Percentiles rank a stretch among this genome's conserved stretches.
Conservation (phyloP, 2,797 vertebrate species). For the Oreochromis grahami region DNA sequence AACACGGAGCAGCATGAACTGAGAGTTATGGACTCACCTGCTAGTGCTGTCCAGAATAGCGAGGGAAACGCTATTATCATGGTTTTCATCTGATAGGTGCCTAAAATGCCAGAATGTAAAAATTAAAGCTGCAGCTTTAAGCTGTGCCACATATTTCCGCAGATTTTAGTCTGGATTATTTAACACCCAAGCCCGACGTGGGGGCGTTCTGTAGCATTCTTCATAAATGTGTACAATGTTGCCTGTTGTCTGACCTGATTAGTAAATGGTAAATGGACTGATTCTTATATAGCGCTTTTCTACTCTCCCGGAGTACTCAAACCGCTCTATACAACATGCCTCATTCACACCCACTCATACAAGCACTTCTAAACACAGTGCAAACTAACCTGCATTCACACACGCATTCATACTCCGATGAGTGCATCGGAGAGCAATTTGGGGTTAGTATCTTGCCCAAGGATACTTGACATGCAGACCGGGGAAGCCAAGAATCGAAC, state of each 20-base stretch:
- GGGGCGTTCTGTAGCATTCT: background rate
- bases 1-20: background rate
- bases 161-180: background rate
- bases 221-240: background rate
- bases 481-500: too few relatives aligned
- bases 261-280: too few relatives aligned
- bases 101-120: background rate
- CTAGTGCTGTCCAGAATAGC: background rate
- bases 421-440: too few relatives aligned
- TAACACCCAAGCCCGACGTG: background rate
- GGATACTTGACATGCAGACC: too few relatives aligned
- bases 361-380: too few relatives aligned
- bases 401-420: too few relatives aligned
- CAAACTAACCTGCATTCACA: too few relatives aligned
- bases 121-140: background rate
- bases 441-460: too few relatives aligned
- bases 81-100: background rate
- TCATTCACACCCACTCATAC: too few relatives aligned
- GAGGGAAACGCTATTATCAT: background rate
- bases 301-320: too few relatives aligned
- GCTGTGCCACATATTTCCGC: fast-evolving
- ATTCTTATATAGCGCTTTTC: too few relatives aligned
- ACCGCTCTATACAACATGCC: too few relatives aligned
- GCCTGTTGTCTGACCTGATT: background rate
- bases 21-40: background rate